phyloP scores from a whole-genome alignment of 1,140 invertebrate species.

The Heliconius eleuchia region DNA sequence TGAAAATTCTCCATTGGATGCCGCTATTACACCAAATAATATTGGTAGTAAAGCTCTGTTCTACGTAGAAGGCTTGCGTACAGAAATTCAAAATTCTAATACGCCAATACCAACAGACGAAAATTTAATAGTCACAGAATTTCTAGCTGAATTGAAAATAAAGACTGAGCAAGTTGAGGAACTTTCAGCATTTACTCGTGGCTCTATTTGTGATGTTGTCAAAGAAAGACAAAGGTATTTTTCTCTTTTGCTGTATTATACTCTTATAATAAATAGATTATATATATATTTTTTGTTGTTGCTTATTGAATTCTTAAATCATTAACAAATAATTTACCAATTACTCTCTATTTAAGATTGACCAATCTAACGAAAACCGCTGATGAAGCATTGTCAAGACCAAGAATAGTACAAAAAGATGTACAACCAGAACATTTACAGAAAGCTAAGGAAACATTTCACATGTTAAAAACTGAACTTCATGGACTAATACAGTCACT shows the following conservation, averaged over 20 bases:
- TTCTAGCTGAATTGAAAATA: slow-evolving; percentile 60
- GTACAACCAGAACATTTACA: slow-evolving; percentile 53
- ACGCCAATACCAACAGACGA: slow-evolving; percentile 55
- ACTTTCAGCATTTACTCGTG: slow-evolving; percentile 62
- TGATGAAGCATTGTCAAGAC: slow-evolving; percentile 55
- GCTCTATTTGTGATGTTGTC: slow-evolving; percentile 60
- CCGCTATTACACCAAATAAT: slow-evolving; percentile 42
- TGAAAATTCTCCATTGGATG: slow-evolving; percentile 52
- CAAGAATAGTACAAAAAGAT: slow-evolving; percentile 44
- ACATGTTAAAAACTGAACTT: slow-evolving; percentile 60
- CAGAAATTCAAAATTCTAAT: slow-evolving; percentile 57
- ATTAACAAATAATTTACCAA: no score
- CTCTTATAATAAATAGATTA: no score
- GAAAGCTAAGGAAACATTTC: slow-evolving; percentile 66
- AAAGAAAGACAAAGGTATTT: slow-evolving; percentile 67
- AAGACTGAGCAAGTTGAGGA: slow-evolving; percentile 65
- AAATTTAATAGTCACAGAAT: slow-evolving; percentile 63
- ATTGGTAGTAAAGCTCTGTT: slow-evolving; percentile 47
- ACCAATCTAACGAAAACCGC: slow-evolving; percentile 49
- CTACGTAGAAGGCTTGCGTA: slow-evolving; percentile 58
- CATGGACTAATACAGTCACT: slow-evolving; percentile 63
- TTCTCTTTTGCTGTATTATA: background rate
- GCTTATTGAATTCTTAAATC: no score
- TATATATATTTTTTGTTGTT: no score
- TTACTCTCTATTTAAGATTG: slow-evolving; percentile 45